Percentiles rank a stretch among this genome's conserved stretches.
Conservation (phyloP, 2,888 invertebrate species). For the Saturnia pavonia region DNA sequence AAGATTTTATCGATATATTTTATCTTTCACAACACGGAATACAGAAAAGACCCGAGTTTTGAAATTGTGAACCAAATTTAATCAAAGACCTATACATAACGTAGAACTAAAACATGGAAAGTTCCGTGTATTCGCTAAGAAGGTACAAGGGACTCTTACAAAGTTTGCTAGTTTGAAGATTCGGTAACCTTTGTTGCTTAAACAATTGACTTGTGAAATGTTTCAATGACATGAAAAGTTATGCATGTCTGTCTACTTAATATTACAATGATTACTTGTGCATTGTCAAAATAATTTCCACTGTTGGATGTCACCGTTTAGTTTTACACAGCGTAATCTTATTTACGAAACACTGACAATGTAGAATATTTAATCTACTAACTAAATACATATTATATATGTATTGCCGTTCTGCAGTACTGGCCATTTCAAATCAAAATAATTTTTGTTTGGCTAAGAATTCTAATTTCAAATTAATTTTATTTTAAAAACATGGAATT, state of each 20-base stretch:
- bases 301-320: not conserved
- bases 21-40: not conserved
- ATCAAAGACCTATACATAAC: not conserved
- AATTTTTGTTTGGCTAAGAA: too few species aligned
- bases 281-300: not conserved
- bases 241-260: too few species aligned
- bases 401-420: too few species aligned
- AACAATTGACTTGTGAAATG: slow-evolving; percentile 6
- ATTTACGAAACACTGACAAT: not conserved
- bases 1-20: not conserved
- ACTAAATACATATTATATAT: not conserved
- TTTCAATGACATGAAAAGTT: not conserved
- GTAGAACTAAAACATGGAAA: slow-evolving; percentile 1
- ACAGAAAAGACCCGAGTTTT: not conserved
- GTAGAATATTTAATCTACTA: not conserved
- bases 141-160: not conserved
- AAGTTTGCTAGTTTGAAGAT: not conserved
- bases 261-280: not conserved
- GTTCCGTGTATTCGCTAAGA: not conserved
- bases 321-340: not conserved
- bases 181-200: slow-evolving; percentile 3
- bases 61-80: not conserved
- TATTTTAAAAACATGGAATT: too few species aligned
- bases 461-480: too few species aligned
- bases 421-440: too few species aligned